Conservation (phyloP, 37 sponge, comb jelly and placozoan genomes). For the Amphimedon queenslandica region DNA sequence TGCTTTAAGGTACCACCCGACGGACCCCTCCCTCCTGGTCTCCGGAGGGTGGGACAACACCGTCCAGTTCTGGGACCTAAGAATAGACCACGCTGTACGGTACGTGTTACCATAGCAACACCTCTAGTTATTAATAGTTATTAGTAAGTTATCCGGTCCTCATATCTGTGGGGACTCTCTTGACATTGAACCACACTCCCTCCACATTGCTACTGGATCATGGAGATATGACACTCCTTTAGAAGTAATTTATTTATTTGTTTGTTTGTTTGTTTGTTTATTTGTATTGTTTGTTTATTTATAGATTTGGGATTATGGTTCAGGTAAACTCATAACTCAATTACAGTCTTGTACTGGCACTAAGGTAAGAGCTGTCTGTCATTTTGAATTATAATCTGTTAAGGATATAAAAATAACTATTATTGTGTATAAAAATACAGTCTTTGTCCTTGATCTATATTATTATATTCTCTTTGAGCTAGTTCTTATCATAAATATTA, state of each 20-base stretch:
- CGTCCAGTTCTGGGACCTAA: slow-evolving; percentile 35
- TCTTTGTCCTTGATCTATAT: too few relatives aligned
- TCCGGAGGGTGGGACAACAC: slow-evolving; percentile 88
- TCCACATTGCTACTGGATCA: slow-evolving; percentile 44
- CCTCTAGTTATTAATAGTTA: not conserved
- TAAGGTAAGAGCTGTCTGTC: too few relatives aligned
- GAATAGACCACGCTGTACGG: slow-evolving; percentile 11
- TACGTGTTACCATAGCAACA: not conserved
- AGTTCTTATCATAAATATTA: not conserved
- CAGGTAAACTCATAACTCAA: slow-evolving; percentile 14
- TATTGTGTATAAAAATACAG: too few relatives aligned
- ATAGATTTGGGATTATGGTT: slow-evolving; percentile 37
- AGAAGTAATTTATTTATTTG: slow-evolving; percentile 10
- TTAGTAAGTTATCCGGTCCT: slow-evolving; percentile 54
- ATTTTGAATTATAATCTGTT: too few relatives aligned
- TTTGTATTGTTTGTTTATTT: not conserved
- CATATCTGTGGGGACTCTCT: slow-evolving; percentile 66
- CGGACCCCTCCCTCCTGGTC: slow-evolving; percentile 43
- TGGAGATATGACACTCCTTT: slow-evolving; percentile 33
- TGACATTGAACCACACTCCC: slow-evolving; percentile 40
- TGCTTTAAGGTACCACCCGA: slow-evolving; percentile 73
- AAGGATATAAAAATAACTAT: too few relatives aligned
- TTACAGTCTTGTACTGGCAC: slow-evolving; percentile 4
- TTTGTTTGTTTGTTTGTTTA: not conserved
- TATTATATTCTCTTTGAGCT: not conserved